Evolutionary conservation across 2,797 vertebrate species (phyloP), one percentile per base, ranked within the genome.

Genomic region (Muraenolepis orangiensis): DNA sequence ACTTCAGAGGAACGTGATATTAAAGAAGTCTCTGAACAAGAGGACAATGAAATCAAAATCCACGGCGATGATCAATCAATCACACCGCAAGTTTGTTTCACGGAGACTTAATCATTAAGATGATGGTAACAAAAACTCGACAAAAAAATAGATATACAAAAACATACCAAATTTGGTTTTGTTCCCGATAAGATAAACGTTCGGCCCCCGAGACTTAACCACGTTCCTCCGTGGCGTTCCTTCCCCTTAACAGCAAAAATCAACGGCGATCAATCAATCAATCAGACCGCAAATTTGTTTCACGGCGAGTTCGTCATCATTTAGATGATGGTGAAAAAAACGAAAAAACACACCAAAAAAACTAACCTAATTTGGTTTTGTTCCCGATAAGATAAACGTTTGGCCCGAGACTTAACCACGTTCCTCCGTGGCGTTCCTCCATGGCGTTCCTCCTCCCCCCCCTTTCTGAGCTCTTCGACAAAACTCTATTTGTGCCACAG

Each of bases 401-500:
- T 14, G 18, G 42, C 13, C 46, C 28, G 64, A 66, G 26, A 12
- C 28, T 1, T n/a, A 72, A 29, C 51, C 8, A 57, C 28, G 20
- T 30, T 30, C 28, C 14, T 66, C 70, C 13, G 14, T 5, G 6
- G 18, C 31, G 13, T 6, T 40, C 1, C 10, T 20, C 16, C 3
- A 4, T 66, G 4, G 10, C 20, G 7, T 40, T 40, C 8, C 8
- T n/a, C 11, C 1, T 51, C 18, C 46, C 46, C 20, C 20, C 46
- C 46, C 20, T 11, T 32, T n/a, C 32, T 8, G 23, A 67, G 68
- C 31, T 51, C 46, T 40, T 70, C n/a, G n/a, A 29, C 38, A 42
- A 71, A 71, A 51, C 46, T 51, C 36, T 71, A 28, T 20, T n/a
- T 36, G 68, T n/a, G 38, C 68, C 68, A 38, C 18, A 5, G 86